These are phyloP conservation scores for Phocoena sinus DNA, from an alignment of 2,113 vertebrate genomes.

Conservation along the genomic window DNA sequence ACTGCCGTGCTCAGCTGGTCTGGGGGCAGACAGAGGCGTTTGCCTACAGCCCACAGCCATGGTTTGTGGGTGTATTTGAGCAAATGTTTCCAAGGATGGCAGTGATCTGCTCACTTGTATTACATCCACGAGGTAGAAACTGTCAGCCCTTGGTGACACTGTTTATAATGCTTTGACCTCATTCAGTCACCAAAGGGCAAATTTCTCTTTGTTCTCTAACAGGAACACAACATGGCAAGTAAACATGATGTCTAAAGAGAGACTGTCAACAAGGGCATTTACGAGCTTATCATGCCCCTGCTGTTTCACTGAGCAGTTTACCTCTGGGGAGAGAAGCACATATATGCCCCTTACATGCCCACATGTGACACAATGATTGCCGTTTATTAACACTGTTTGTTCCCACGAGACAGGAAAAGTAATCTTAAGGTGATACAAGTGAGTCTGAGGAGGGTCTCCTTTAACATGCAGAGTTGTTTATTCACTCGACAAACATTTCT, in stretches of 20 bases:
- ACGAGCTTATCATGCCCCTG: not conserved
- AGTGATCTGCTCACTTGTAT: not conserved
- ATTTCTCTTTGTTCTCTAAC: constrained; percentile 35
- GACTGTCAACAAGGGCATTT: not conserved
- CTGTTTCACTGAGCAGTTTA: not conserved
- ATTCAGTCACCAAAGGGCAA: constrained; percentile 6
- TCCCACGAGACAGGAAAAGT: not conserved
- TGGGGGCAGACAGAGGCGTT: not conserved
- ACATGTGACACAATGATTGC: not conserved
- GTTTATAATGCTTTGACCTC: constrained; percentile 11
- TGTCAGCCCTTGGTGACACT: not conserved
- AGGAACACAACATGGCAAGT: not conserved
- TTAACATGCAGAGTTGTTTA: not conserved
- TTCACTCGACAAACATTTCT: not conserved
- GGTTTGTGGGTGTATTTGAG: not conserved
- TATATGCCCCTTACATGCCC: not conserved
- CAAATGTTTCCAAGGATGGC: not conserved
- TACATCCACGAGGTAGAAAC: not conserved
- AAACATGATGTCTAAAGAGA: not conserved
- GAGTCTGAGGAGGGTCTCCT: not conserved
- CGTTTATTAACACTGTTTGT: not conserved
- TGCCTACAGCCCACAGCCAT: not conserved
- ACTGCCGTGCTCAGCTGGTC: not conserved
- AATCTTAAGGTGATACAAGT: not conserved
- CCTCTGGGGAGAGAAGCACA: not conserved